A percentile compares a stretch with the other conserved stretches of the same genome.
phyloP scores from a whole-genome alignment of 2,113 vertebrate species.

The Hassar affinis region DNA sequence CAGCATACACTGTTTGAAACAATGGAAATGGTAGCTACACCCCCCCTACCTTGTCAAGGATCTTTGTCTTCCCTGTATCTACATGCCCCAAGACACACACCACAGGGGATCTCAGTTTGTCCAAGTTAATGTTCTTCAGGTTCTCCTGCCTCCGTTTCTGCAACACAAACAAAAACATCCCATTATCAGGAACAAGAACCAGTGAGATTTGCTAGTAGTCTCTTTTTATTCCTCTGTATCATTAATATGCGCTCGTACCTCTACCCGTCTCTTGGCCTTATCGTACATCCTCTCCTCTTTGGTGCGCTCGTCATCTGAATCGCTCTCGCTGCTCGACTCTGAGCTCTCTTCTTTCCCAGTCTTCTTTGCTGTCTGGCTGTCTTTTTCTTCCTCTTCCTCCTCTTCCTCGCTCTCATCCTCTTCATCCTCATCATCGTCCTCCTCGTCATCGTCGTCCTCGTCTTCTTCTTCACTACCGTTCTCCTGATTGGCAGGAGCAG shows the following conservation, averaged over 20 bases:
- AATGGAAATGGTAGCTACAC: background rate
- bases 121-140: constrained; percentile 80
- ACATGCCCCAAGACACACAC: constrained; percentile 97
- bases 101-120: constrained; percentile 85
- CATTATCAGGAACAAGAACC: background rate
- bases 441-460: constrained; percentile 67
- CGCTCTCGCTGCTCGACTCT: constrained; percentile 81
- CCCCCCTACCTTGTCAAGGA: constrained; percentile 89
- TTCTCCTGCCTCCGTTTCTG: constrained; percentile 92
- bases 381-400: constrained; percentile 72
- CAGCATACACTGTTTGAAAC: background rate
- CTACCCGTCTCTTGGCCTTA: constrained; percentile 90
- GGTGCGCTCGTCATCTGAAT: constrained; percentile 87
- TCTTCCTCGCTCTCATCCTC: constrained; percentile 40
- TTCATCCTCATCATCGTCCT: constrained; percentile 73
- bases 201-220: background rate
- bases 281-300: constrained; percentile 93
- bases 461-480: constrained; percentile 79
- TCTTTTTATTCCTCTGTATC: background rate
- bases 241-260: constrained; percentile 71
- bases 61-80: constrained; percentile 98
- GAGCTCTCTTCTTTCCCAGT: constrained; percentile 81
- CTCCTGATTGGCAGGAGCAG: constrained; percentile 74
- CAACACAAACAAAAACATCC: constrained; percentile 1
- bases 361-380: constrained; percentile 63